Evolutionary conservation across 2,888 invertebrate species (phyloP), one percentile per base, ranked within the genome.

Genomic region (Apodemia duryi): DNA sequence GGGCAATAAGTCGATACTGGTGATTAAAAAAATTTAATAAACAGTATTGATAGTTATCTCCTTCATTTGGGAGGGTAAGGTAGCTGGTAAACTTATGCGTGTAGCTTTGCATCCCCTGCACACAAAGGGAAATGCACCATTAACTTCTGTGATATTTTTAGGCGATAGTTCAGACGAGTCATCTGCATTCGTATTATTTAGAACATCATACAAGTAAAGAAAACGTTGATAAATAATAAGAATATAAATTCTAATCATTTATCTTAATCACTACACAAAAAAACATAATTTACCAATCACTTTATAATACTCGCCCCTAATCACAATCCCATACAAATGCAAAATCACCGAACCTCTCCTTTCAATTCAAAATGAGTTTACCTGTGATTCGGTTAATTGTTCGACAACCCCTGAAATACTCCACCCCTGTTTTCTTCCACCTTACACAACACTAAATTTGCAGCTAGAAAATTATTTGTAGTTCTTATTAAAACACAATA

Each of bases 371-470:
- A 84, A 84, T 81, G 73, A 82, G 77, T 86, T 84, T 89, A 89
- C 90, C 90, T 89, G 90, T 77, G 76, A 83, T 81, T 83, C 80
- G 70, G 78, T 86, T 87, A 85, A 88, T 89, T 88, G 86, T 88
- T 83, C 80, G 80, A 76, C 84, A 82, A 85, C 86, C 90, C 90
- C 85, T 80, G 78, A 84, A 85, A 84, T 83, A 82, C 81, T 81
- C 80, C 84, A 76, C 85, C 86, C 85, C 71, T 80, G 73, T 77
- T 75, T 78, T 78, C 75, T 70, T 71, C 72, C 65, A 68, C 65
- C 46, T 63, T 70, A 67, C 41, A 73, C 78, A 65, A 78, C 68
- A 2, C 68, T 73, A 73, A 7, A 46, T 61, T 38, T 64, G 9
- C 64, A 5, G 4, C 7, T 62, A 1, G 0, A 29, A 51, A 63